Evolutionary conservation across 2,113 vertebrate genomes (phyloP), one percentile per base, ranked within the genome.

Genomic region (Himantopus leucocephalus): DNA sequence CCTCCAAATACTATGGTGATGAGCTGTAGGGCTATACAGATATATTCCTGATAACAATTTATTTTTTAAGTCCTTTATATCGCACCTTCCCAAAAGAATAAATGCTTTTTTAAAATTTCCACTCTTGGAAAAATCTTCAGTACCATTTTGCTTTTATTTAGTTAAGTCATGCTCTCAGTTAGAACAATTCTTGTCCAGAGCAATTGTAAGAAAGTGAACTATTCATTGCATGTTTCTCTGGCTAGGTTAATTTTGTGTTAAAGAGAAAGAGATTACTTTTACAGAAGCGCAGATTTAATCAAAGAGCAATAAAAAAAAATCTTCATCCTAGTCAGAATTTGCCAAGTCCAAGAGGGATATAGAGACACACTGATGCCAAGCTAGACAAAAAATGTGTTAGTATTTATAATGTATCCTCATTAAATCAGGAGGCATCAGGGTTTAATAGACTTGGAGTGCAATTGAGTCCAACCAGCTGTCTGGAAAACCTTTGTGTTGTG

Each of bases 391-490:
- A 96, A 94, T 50, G 4, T 90, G 29, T 67, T 89, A 76, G 74
- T 70, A 77, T 96, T 96, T 90, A 66, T 88, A 76, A 77, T 24
- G 14, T 71, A 71, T 70, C 64, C 83, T 86, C 83, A 86, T 92
- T 97, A 90, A 91, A 94, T 96, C 91, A 72, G 86, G 87, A 94
- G 60, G 67, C 78, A 63, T 41, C 47, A 87, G 81, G 32, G 10
- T 67, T 96, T 97, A 97, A 95, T 63, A 92, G 68, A 94, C 72
- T 92, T 96, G 71, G 56, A 96, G 89, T 91, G 89, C 45, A 85
- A 45, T 64, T 96, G 81, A 95, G 43, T 78, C 68, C 77, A 87
- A 86, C 72, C 96, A 98, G 93, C 85, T 97, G 96, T 86, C 90
- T 98, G 95, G 71, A 96, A 96, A 97, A 76, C 79, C 75, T 85